A percentile compares a stretch with the other conserved stretches of the same genome.
These are phyloP conservation scores for Chelonus formosanus DNA, from an alignment of 2,888 invertebrate genomes.

Conservation along the genomic window DNA sequence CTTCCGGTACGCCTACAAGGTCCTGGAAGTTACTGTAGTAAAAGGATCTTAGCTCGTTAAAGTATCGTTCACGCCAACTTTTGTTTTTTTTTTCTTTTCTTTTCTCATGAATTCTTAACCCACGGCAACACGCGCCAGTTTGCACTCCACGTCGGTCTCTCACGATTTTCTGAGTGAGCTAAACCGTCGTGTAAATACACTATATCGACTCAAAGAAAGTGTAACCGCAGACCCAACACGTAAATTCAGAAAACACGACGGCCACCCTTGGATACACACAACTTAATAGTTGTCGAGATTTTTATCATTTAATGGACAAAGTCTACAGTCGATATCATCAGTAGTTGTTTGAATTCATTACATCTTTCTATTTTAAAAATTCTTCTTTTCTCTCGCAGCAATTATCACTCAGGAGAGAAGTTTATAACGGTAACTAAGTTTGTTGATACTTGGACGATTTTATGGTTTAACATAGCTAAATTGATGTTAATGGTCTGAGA, in stretches of 20 bases:
- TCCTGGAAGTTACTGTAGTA: slow-evolving; percentile 25
- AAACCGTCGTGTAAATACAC: slow-evolving; percentile 26
- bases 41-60: slow-evolving; percentile 30
- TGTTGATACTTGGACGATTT: no score
- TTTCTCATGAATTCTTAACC: slow-evolving; percentile 30
- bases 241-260: slow-evolving; percentile 23
- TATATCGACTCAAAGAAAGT: slow-evolving; percentile 22
- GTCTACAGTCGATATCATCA: slow-evolving; percentile 5
- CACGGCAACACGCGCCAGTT: slow-evolving; percentile 38
- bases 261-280: slow-evolving; percentile 17
- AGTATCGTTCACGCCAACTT: slow-evolving; percentile 30
- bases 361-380: background rate
- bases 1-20: slow-evolving; percentile 53
- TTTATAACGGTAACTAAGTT: no score
- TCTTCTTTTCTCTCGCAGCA: background rate
- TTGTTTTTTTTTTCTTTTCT: slow-evolving; percentile 20
- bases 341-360: background rate
- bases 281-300: slow-evolving; percentile 22
- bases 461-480: no score
- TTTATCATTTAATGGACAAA: slow-evolving; percentile 13
- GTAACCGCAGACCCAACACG: slow-evolving; percentile 19
- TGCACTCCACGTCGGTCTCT: slow-evolving; percentile 36
- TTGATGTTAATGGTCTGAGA: no score
- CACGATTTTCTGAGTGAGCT: slow-evolving; percentile 24
- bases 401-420: background rate